These are phyloP conservation scores for Mizuhopecten yessoensis DNA, from an alignment of 1,140 invertebrate genomes.

Conservation along the genomic window DNA sequence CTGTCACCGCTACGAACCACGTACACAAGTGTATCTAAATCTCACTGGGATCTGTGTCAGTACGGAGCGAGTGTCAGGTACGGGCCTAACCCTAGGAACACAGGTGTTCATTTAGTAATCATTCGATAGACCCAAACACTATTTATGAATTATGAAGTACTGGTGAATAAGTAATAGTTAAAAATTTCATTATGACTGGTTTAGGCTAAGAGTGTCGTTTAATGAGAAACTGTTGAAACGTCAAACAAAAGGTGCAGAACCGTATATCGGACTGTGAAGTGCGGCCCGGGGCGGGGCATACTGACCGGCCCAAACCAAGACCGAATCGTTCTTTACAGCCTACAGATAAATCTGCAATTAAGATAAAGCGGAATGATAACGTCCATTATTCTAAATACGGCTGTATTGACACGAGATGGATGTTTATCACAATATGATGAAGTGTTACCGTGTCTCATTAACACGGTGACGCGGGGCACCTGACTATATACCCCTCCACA, in stretches of 20 bases:
- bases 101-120: background rate
- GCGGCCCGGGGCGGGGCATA: background rate
- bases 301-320: background rate
- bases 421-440: conserved; percentile 4
- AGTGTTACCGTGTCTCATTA: conserved; percentile 1
- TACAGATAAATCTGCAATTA: conserved; percentile 26
- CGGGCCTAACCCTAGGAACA: background rate
- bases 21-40: conserved; percentile 16
- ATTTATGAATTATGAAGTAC: too few species aligned
- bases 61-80: too few species aligned
- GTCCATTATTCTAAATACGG: conserved; percentile 3
- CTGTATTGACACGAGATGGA: background rate
- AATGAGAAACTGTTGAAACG: background rate
- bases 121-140: too few species aligned
- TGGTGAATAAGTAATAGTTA: too few species aligned
- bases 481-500: background rate
- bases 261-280: background rate
- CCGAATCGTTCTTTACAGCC: background rate
- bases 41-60: background rate
- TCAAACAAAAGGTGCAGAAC: background rate
- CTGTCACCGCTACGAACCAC: background rate
- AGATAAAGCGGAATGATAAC: background rate
- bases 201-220: background rate
- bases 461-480: background rate
- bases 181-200: background rate